Evolutionary conservation across 2,797 vertebrate genomes (phyloP).

Genomic region (Poeciliopsis gracilis): DNA sequence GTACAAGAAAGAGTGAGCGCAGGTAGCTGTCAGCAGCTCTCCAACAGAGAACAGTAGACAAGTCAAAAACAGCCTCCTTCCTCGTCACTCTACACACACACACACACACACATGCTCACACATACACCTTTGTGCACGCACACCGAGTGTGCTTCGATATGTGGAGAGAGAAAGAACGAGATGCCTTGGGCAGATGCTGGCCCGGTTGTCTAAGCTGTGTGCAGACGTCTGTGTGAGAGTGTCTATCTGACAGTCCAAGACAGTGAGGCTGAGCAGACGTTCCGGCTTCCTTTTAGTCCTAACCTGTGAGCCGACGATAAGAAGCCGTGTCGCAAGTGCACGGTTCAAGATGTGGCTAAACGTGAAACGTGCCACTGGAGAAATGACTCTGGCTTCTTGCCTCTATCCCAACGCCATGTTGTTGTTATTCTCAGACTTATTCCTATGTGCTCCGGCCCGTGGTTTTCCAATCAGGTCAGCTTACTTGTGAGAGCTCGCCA

Average conservation of each 20-base stretch:
- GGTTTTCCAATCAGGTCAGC: slow-evolving; percentile 53
- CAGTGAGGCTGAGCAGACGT: slow-evolving; percentile 64
- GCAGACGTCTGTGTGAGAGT: slow-evolving; percentile 18
- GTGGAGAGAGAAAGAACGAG: slow-evolving; percentile 53
- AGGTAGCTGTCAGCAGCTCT: slow-evolving; percentile 76
- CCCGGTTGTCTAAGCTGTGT: slow-evolving; percentile 57
- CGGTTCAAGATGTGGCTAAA: slow-evolving; percentile 22
- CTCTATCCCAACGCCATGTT: slow-evolving; percentile 20
- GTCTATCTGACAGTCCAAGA: slow-evolving; percentile 40
- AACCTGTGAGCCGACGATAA: slow-evolving; percentile 79
- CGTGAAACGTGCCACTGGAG: slow-evolving; percentile 23
- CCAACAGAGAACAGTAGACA: slow-evolving; percentile 74
- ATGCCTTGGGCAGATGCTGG: slow-evolving; percentile 65
- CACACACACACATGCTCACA: no score
- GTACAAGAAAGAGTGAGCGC: slow-evolving; percentile 70
- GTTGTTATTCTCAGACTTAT: slow-evolving; percentile 10
- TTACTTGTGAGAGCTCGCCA: slow-evolving; percentile 48
- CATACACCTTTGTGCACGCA: no score
- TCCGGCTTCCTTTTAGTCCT: slow-evolving; percentile 64
- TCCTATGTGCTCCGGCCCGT: slow-evolving; percentile 40
- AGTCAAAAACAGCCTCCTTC: slow-evolving; percentile 72
- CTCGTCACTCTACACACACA: slow-evolving; percentile 61
- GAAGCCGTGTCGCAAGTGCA: slow-evolving; percentile 41
- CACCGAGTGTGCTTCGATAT: slow-evolving; percentile 49
- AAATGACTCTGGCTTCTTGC: slow-evolving; percentile 34